Percentiles rank a stretch among this genome's conserved stretches.
These are phyloP conservation scores for Spodoptera litura DNA, from an alignment of 1,140 invertebrate species.

Conservation along the genomic window DNA sequence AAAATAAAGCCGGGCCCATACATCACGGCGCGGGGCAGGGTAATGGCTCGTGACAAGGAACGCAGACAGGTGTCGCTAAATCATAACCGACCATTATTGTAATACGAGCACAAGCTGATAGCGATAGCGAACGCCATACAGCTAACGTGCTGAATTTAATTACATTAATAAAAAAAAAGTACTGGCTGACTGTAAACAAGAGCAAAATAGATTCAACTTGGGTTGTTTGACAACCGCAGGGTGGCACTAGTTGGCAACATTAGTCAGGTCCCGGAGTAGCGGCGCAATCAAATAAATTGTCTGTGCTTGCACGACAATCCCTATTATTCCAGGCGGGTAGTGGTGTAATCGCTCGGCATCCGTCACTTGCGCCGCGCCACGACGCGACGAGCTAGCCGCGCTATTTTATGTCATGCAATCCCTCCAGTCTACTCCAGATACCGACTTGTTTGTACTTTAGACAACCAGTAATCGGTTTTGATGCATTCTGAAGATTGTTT, in stretches of 20 bases:
- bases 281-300: constrained; percentile 9
- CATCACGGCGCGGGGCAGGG: constrained; percentile 28
- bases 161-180: neutral
- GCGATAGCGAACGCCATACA: neutral
- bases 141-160: neutral
- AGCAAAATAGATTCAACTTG: neutral
- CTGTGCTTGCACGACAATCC: constrained; percentile 6
- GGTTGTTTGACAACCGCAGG: neutral
- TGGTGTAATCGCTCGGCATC: constrained; percentile 22
- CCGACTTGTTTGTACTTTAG: constrained; percentile 12
- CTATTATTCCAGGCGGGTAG: constrained; percentile 26
- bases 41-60: constrained; percentile 45
- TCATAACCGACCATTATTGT: constrained; percentile 39
- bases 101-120: neutral
- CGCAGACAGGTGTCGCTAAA: constrained; percentile 43
- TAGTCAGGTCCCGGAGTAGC: neutral
- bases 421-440: constrained; percentile 23
- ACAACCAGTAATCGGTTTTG: constrained; percentile 5
- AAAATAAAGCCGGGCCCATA: constrained; percentile 10
- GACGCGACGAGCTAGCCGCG: neutral
- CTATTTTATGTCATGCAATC: constrained; percentile 36
- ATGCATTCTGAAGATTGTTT: neutral
- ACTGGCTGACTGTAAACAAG: neutral
- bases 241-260: neutral
- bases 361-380: constrained; percentile 9